phyloP scores from a whole-genome alignment of 1,140 invertebrate genomes.

The Harlomillsia oculata region DNA sequence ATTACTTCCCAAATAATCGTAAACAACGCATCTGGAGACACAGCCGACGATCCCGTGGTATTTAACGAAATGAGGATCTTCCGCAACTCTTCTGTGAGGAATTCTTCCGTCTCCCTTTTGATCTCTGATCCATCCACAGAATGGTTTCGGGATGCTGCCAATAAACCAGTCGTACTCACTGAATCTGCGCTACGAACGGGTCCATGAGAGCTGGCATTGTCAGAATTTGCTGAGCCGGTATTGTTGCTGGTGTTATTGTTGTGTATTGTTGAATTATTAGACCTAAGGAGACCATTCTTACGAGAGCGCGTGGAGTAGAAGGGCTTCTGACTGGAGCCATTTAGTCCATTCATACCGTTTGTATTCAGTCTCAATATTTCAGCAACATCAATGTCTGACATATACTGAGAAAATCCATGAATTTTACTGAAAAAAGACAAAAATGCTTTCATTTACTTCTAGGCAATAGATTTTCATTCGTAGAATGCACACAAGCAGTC shows the following conservation, averaged over 20 bases:
- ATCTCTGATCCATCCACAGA: slow-evolving; percentile 16
- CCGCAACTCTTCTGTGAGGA: slow-evolving; percentile 66
- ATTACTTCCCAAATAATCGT: slow-evolving; percentile 78
- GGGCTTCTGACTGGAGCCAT: slow-evolving; percentile 37
- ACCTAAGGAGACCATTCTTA: slow-evolving; percentile 37
- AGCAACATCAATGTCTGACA: slow-evolving; percentile 37
- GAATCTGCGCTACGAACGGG: background rate
- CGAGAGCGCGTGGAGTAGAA: slow-evolving; percentile 52
- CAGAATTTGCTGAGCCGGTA: background rate
- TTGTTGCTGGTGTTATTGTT: background rate
- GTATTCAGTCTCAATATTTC: slow-evolving; percentile 7
- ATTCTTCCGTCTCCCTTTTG: slow-evolving; percentile 33
- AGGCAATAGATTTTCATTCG: too few relatives aligned
- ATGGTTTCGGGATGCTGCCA: slow-evolving; percentile 37
- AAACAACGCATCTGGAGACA: slow-evolving; percentile 70
- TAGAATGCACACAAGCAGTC: too few relatives aligned
- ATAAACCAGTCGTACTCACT: too few relatives aligned
- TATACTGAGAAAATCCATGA: slow-evolving; percentile 71
- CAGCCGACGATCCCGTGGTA: slow-evolving; percentile 58
- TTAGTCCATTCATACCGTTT: slow-evolving; percentile 37
- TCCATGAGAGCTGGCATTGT: background rate
- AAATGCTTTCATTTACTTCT: background rate
- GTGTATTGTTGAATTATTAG: background rate
- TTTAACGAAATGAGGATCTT: slow-evolving; percentile 66
- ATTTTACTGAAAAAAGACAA: slow-evolving; percentile 56